These are phyloP conservation scores for Cephalopholis sonnerati DNA, from an alignment of 2,113 vertebrate species.

Conservation along the genomic window DNA sequence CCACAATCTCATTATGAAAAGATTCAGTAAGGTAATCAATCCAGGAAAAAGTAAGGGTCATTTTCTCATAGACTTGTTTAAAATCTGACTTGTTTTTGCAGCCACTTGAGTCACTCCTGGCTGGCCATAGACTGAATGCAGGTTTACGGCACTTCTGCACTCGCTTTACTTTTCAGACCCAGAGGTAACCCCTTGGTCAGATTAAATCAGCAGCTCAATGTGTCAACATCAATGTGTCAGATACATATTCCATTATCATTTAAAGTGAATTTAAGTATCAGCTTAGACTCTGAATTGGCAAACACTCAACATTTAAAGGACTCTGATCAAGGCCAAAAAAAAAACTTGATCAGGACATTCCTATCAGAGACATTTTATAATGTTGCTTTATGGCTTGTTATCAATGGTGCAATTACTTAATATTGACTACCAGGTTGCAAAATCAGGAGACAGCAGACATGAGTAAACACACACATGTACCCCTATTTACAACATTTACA, in stretches of 20 bases:
- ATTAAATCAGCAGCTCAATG: neutral
- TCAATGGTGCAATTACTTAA: neutral
- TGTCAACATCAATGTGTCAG: neutral
- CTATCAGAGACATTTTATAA: neutral
- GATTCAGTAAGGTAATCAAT: no score
- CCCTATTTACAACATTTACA: neutral
- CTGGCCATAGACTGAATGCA: no score
- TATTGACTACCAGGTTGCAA: neutral
- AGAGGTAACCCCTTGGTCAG: no score
- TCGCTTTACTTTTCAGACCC: no score
- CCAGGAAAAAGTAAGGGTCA: no score
- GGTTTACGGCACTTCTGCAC: no score
- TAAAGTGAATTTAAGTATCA: neutral
- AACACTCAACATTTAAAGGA: neutral
- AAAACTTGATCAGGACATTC: neutral
- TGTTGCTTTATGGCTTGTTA: constrained; percentile 6
- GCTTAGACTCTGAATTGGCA: neutral
- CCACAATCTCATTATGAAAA: no score
- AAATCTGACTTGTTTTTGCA: no score
- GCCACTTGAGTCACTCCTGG: no score
- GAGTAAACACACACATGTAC: neutral
- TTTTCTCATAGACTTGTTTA: no score
- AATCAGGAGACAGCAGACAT: neutral
- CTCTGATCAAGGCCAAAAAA: neutral
- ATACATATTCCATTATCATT: neutral